A percentile compares a stretch with the other conserved stretches of the same genome.
phyloP scores from a whole-genome alignment of 2,113 vertebrate genomes.

The Hymenochirus boettgeri region DNA sequence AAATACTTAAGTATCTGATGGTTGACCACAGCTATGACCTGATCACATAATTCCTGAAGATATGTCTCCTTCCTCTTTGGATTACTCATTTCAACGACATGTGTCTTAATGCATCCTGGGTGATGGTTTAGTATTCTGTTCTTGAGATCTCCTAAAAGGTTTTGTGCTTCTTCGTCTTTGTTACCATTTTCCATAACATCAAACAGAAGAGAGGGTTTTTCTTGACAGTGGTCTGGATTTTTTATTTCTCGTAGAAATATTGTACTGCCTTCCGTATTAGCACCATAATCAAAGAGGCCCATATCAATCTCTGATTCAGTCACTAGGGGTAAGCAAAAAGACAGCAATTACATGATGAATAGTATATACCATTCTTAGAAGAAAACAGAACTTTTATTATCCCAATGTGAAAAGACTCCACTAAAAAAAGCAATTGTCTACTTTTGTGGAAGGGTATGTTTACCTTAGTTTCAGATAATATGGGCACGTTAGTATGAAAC shows the following conservation, averaged over 20 bases:
- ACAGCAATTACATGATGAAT: too few species aligned
- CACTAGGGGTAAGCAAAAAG: constrained; percentile 48
- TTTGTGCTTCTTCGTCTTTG: constrained; percentile 60
- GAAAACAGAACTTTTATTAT: too few species aligned
- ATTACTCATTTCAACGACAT: constrained; percentile 57
- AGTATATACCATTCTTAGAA: too few species aligned
- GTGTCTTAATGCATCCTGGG: constrained; percentile 50
- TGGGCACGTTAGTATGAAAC: too few species aligned
- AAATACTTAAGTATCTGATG: constrained; percentile 48
- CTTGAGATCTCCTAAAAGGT: constrained; percentile 63
- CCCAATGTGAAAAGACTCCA: too few species aligned
- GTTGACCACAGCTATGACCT: constrained; percentile 65
- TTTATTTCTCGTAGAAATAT: constrained; percentile 68
- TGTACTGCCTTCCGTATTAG: constrained; percentile 30
- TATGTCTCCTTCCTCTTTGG: constrained; percentile 63
- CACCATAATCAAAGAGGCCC: constrained; percentile 52
- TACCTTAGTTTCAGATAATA: too few species aligned
- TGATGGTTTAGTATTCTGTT: constrained; percentile 41
- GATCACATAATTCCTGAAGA: constrained; percentile 62
- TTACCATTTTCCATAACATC: constrained; percentile 56
- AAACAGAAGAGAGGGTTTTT: constrained; percentile 50
- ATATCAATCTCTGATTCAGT: constrained; percentile 65
- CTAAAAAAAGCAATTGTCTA: too few species aligned
- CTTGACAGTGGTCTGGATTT: constrained; percentile 49
- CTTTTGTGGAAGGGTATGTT: too few species aligned